Conservation (phyloP, 2,113 vertebrate species). For the Vulpes lagopus region DNA sequence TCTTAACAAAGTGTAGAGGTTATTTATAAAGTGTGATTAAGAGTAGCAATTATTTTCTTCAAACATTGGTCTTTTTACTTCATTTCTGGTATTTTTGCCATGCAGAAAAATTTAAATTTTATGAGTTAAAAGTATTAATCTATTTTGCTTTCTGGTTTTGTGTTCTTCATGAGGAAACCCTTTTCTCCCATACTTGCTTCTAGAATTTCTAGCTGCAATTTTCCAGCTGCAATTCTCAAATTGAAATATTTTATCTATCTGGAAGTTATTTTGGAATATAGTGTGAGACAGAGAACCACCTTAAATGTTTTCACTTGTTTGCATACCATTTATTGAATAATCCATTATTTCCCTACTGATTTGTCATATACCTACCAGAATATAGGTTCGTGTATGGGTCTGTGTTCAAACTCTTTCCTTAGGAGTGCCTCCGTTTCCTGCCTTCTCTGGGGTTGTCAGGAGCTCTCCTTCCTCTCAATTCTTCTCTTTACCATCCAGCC, state of each 20-base stretch:
- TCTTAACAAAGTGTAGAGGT: neutral
- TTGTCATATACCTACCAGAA: neutral
- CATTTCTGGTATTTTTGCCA: neutral
- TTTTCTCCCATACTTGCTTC: neutral
- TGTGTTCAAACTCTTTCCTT: neutral
- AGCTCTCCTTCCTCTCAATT: neutral
- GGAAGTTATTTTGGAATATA: neutral
- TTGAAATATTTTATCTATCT: neutral
- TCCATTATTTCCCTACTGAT: neutral
- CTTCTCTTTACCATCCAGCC: neutral
- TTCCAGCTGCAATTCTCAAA: slow-evolving; percentile 20
- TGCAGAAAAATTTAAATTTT: neutral
- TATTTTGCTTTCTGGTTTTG: slow-evolving; percentile 6
- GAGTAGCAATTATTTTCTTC: neutral
- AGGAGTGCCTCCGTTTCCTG: fast-evolving
- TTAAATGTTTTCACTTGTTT: neutral
- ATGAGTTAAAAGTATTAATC: neutral
- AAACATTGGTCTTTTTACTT: neutral
- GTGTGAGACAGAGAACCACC: neutral
- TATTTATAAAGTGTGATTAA: neutral
- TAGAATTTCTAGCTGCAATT: neutral
- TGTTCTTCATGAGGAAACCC: neutral
- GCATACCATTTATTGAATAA: neutral
- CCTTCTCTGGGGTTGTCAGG: neutral
- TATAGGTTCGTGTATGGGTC: no score